Base-by-base conservation (phyloP, 2,888 invertebrate genomes). In the Globia sparganii region DNA sequence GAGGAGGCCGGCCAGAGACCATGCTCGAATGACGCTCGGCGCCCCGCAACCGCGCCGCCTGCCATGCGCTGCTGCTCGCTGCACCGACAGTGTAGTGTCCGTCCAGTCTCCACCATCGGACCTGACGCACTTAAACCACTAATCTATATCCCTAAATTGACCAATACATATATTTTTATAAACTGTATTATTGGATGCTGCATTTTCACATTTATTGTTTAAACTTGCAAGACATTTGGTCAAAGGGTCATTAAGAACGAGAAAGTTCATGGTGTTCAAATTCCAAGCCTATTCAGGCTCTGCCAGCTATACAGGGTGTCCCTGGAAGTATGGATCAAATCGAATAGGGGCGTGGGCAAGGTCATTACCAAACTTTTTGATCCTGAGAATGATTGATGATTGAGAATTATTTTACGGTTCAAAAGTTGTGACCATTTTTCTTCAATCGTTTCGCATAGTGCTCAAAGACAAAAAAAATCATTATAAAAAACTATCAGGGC, bases 1-100 rank as follows among this genome's bases (percentile, higher is more conserved):
- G 86, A 85, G 87, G 87, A 81, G 86, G 84, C 85, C 86, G 84
- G 87, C 77, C 77, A 76, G 85, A 84, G 90, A 86, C 89, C 89
- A 90, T 88, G 91, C 89, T 91, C 84, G 88, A 89, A 79, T 86
- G 85, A 86, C 87, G 89, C 87, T 76, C 75, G 75, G 62, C 77
- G 75, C 80, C 75, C 81, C 77, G 83, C 85, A 81, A 59, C 84
- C 86, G 83, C 85, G 85, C 77, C 86, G 78, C 78, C 37, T n/a
- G 68, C 64, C 78, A 59, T 64, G 31, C 65, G 81, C 59, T 73
- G 81, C 59, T 73, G 80, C 73, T 83, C 71, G 80, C 73, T 83
- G 80, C 84, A 83, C 71, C 56, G 76, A 34, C 69, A 34, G 66
- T 40, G 37, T 49, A 34, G 15, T 66, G 69, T 46, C 68, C 49